Conservation (phyloP, 2,888 invertebrate genomes). For the Conchocele bisecta region DNA sequence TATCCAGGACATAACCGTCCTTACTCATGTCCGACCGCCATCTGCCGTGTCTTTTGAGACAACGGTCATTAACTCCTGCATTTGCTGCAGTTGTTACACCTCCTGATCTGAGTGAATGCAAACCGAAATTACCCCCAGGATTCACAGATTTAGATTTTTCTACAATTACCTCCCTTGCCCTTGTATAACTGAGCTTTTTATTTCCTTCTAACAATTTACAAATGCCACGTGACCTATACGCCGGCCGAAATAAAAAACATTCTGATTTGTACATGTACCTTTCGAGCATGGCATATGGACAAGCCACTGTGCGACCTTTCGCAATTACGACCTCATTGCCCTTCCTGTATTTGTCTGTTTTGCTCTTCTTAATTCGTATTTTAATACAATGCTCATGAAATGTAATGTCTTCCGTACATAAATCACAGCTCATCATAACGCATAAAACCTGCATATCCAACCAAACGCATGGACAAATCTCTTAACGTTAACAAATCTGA, state of each 20-base stretch:
- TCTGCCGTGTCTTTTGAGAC: too few species aligned
- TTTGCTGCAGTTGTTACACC: too few species aligned
- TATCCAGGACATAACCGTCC: too few species aligned
- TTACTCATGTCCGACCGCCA: too few species aligned
- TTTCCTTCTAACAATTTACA: conserved; percentile 2
- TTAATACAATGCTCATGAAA: conserved; percentile 30
- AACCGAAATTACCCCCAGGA: conserved; percentile 8
- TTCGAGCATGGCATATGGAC: conserved; percentile 49
- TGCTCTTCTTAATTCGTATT: conserved; percentile 40
- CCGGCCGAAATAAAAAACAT: conserved; percentile 6
- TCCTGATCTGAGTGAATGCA: conserved; percentile 15
- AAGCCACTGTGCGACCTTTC: conserved; percentile 44
- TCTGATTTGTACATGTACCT: conserved; percentile 5
- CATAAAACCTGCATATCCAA: conserved; percentile 34
- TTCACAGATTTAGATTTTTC: background rate
- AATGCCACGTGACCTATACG: background rate
- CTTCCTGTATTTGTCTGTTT: conserved; percentile 47
- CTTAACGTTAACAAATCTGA: conserved; percentile 28
- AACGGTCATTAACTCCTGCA: too few species aligned
- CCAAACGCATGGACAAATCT: conserved; percentile 41
- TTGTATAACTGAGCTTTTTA: conserved; percentile 14
- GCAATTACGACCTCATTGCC: conserved; percentile 39
- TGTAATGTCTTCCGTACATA: conserved; percentile 21
- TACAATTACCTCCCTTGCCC: conserved; percentile 6
- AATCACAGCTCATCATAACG: conserved; percentile 15